Conservation (phyloP, 1,140 invertebrate genomes). For the Geopemphigus sp. region DNA sequence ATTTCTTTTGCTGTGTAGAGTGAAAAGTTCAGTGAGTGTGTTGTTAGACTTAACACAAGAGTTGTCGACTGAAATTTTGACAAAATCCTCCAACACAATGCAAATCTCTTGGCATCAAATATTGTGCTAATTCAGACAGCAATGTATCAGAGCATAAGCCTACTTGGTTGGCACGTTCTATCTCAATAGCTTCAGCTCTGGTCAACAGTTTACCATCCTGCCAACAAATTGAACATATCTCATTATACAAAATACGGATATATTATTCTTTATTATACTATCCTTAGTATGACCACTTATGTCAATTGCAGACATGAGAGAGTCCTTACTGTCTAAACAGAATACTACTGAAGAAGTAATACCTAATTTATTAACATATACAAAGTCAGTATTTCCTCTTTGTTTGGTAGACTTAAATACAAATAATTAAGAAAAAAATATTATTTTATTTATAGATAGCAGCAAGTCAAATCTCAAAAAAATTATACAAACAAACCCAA, state of each 20-base stretch:
- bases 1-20: slow-evolving; percentile 86
- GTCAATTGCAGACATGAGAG: slow-evolving; percentile 87
- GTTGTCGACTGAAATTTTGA: slow-evolving; percentile 92
- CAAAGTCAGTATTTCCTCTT: slow-evolving; percentile 86
- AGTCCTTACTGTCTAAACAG: slow-evolving; percentile 79
- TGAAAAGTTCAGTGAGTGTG: slow-evolving; percentile 85
- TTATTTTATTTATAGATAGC: too few species aligned
- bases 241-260: background rate
- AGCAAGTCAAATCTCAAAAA: too few species aligned
- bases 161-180: slow-evolving; percentile 86
- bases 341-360: slow-evolving; percentile 93
- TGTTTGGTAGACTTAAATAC: slow-evolving; percentile 69
- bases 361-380: slow-evolving; percentile 93
- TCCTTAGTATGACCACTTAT: slow-evolving; percentile 96
- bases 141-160: slow-evolving; percentile 83
- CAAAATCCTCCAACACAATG: slow-evolving; percentile 85
- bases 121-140: slow-evolving; percentile 94
- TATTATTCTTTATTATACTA: too few species aligned
- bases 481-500: too few species aligned
- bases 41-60: slow-evolving; percentile 86
- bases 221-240: background rate
- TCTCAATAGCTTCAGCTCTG: slow-evolving; percentile 92
- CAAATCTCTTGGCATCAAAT: slow-evolving; percentile 94
- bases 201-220: slow-evolving; percentile 79
- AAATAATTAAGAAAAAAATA: too few species aligned